Conservation (phyloP, 2,888 invertebrate genomes). For the Athripsodes cinereus region DNA sequence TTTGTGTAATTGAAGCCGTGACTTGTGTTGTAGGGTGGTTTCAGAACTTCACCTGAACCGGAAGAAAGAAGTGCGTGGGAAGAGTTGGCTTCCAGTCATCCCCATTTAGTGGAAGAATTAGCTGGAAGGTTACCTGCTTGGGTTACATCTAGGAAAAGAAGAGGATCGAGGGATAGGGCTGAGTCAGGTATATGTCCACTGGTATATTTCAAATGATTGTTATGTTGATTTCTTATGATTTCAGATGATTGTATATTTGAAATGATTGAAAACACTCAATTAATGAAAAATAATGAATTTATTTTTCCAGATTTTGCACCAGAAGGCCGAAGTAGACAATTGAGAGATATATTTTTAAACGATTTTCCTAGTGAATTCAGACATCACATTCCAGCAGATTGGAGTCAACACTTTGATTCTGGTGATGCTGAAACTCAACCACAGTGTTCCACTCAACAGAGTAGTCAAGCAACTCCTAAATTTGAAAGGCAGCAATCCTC, state of each 20-base stretch:
- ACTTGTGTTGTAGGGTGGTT: conserved; percentile 17
- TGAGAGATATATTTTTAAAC: conserved; percentile 51
- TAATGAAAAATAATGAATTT: background rate
- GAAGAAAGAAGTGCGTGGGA: conserved; percentile 45
- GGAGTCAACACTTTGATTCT: conserved; percentile 41
- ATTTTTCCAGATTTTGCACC: conserved; percentile 45
- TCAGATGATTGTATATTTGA: no score
- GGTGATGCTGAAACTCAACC: conserved; percentile 32
- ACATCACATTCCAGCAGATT: conserved; percentile 45
- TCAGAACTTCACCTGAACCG: conserved; percentile 11
- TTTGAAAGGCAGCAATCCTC: conserved; percentile 2
- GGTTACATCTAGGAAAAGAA: conserved; percentile 42
- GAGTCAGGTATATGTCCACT: conserved; percentile 13
- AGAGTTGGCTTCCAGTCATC: conserved; percentile 65
- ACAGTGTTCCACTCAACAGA: conserved; percentile 20
- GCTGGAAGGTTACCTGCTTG: conserved; percentile 43
- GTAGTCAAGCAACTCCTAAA: background rate
- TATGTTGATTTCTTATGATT: background rate
- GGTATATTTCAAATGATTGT: no score
- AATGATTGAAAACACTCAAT: no score
- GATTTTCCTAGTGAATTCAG: conserved; percentile 48
- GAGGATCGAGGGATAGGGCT: conserved; percentile 38
- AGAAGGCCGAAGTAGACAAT: conserved; percentile 39
- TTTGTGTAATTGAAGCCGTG: no score
- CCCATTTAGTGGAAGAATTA: conserved; percentile 67